Percentiles rank a stretch among this genome's conserved stretches.
Conservation (phyloP, 2,113 vertebrate genomes). For the Actinemys pallida region DNA sequence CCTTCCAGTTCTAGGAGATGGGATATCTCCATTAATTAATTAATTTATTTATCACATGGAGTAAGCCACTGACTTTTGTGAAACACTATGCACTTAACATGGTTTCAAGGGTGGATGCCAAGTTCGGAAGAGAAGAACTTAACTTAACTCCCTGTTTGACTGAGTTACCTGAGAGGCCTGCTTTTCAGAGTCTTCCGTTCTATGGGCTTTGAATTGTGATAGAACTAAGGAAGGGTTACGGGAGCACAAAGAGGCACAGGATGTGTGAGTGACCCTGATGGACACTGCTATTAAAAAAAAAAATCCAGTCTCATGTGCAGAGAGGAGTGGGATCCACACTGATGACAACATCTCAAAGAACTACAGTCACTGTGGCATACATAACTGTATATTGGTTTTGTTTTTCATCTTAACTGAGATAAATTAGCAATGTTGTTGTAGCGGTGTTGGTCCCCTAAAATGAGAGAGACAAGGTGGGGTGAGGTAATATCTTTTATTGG, state of each 20-base stretch:
- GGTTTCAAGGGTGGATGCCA: neutral
- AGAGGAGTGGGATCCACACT: neutral
- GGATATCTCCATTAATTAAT: no score
- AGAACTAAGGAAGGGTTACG: no score
- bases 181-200: neutral
- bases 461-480: neutral
- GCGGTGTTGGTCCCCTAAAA: neutral
- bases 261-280: no score
- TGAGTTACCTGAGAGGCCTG: neutral
- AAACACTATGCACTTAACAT: neutral
- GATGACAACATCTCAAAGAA: neutral
- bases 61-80: neutral
- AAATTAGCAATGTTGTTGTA: neutral
- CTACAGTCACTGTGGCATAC: neutral
- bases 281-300: neutral
- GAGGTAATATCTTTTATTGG: neutral
- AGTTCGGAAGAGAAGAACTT: no score
- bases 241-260: no score
- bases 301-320: neutral
- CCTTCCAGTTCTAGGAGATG: no score
- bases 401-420: constrained; percentile 9
- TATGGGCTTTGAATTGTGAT: neutral
- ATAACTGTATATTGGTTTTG: neutral
- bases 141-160: no score
- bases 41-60: neutral